Base-by-base conservation (phyloP, 2,113 vertebrate species). In the Pelodiscus sinensis region DNA sequence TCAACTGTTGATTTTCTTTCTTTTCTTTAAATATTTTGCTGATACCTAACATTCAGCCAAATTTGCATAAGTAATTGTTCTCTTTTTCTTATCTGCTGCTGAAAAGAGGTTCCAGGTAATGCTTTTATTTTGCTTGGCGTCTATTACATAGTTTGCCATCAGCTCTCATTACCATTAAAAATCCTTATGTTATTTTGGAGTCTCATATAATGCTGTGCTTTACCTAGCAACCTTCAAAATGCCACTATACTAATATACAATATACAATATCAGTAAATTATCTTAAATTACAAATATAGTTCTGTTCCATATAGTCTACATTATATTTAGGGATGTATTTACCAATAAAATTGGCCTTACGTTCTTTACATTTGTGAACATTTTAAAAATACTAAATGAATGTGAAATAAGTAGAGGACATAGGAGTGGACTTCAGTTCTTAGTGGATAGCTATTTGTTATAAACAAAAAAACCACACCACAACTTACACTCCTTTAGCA, bases 21-120 rank as follows among this genome's bases (percentile, higher is more conserved):
- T 83, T 80, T 60, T 77, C 86, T 91, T 90, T 65, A 12, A 57
- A 84, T 9, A 87, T 92, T 92, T 96, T 85, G 87, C 29, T 88
- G 83, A 79, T 88, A 60, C 60, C 68, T 81, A 94, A 81, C 80
- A 88, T 96, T 93, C 54, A 91, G 78, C 58, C 50, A 93, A 93
- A 95, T 86, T 91, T 96, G 57, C 95, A 82, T 97, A 95, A 97
- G 81, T 98, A 97, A 98, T 97, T 35, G 89, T 98, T 96, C 96
- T 98, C 93, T 97, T 86, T 98, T 96, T 98, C 95, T 97, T 89
- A 94, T 92, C 93, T 98, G 98, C 99, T 99, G 98, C 98, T 98
- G 90, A 97, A 96, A 98, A 99, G 99, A 98, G 99, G 99, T 96
- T 99, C 99, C 93, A 99, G 99, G 99, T 99, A 99, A 99, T 98